Evolutionary conservation across 2,888 invertebrate genomes (phyloP).

Genomic region (Tubulanus polymorphus): DNA sequence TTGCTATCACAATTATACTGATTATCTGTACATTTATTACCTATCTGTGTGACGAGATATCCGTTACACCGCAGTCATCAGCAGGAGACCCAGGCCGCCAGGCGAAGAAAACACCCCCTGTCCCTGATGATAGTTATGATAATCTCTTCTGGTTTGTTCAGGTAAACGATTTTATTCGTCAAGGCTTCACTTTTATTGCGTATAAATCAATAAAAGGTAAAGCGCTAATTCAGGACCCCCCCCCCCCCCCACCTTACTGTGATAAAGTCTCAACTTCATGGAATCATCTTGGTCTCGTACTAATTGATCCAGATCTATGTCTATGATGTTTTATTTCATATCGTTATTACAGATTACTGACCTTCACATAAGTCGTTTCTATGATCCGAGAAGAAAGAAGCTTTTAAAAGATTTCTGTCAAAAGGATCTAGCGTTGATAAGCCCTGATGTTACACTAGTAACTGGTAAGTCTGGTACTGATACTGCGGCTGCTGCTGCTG

Average conservation of each 20-base stretch:
- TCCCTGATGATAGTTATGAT: constrained; percentile 9
- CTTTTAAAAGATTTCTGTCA: constrained; percentile 78
- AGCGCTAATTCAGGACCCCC: no score
- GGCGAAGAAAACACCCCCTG: no score
- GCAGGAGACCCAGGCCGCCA: no score
- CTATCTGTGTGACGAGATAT: no score
- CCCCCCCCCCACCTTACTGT: no score
- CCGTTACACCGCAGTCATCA: no score
- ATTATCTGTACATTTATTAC: no score
- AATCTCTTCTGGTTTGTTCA: constrained; percentile 34
- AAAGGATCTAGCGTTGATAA: constrained; percentile 67
- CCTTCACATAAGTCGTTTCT: constrained; percentile 81
- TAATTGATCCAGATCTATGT: constrained; percentile 1
- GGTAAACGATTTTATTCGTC: constrained; percentile 16
- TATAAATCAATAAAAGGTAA: no score
- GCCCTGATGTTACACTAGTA: constrained; percentile 74
- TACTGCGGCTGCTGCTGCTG: no score
- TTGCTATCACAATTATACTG: no score
- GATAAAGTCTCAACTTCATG: no score
- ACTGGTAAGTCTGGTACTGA: constrained; percentile 53
- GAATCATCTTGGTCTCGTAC: no score
- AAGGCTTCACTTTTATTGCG: not conserved
- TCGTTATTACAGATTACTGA: constrained; percentile 69
- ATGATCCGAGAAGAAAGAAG: constrained; percentile 68
- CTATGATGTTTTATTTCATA: constrained; percentile 12